Evolutionary conservation across 2,888 invertebrate genomes (phyloP).

Genomic region (Heliconius aoede): DNA sequence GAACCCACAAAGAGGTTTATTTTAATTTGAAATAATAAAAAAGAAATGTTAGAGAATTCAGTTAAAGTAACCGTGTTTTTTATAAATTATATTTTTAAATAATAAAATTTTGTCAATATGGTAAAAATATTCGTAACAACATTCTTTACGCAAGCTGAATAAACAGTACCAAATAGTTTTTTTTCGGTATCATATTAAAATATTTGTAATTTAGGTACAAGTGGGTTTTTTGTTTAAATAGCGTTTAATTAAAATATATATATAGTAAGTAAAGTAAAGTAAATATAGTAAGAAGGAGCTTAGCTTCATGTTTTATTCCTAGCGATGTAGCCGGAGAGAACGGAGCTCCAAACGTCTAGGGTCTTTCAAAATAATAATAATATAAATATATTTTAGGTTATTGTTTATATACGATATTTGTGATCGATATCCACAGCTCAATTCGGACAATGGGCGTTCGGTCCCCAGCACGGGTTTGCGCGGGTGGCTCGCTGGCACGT

Average conservation of each 20-base stretch:
- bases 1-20: not conserved
- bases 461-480: constrained; percentile 98
- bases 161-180: no score
- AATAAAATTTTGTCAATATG: not conserved
- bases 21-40: no score
- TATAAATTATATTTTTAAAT: not conserved
- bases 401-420: constrained; percentile 48
- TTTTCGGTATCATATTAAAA: not conserved
- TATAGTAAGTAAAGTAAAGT: no score
- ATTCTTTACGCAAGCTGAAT: not conserved
- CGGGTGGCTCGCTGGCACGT: constrained; percentile 95
- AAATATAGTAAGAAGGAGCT: no score
- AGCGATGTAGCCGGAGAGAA: no score
- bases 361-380: no score
- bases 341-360: no score
- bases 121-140: not conserved
- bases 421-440: constrained; percentile 86
- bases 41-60: not conserved
- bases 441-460: constrained; percentile 97
- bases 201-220: not conserved
- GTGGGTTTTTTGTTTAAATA: no score
- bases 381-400: not conserved
- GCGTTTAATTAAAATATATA: not conserved
- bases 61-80: not conserved
- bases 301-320: no score